Conservation (phyloP, 2,797 vertebrate genomes). For the Sebastes reedi region DNA sequence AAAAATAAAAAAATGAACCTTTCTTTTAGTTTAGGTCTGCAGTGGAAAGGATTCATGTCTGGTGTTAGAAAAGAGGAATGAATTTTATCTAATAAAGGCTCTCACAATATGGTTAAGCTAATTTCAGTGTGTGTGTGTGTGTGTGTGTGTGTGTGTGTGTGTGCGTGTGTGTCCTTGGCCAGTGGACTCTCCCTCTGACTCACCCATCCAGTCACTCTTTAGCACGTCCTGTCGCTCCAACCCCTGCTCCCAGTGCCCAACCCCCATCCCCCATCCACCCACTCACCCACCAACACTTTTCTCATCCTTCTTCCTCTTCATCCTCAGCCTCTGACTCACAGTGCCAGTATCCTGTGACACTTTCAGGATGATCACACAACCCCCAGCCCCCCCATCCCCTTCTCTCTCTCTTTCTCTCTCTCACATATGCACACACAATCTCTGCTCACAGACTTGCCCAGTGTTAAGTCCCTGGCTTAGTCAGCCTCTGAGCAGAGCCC, state of each 20-base stretch:
- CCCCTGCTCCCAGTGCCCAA: background rate
- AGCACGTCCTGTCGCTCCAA: constrained; percentile 20
- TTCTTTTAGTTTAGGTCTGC: background rate
- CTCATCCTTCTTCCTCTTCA: constrained; percentile 39
- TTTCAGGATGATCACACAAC: constrained; percentile 64
- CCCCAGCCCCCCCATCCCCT: background rate
- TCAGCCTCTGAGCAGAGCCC: constrained; percentile 69
- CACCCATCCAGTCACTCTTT: constrained; percentile 61
- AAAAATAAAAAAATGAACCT: background rate
- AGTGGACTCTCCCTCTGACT: constrained; percentile 72
- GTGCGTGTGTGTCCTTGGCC: constrained; percentile 7
- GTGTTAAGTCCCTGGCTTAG: constrained; percentile 71
- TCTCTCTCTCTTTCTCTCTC: background rate
- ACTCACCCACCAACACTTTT: constrained; percentile 22
- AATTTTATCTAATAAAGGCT: background rate
- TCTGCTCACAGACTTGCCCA: constrained; percentile 34
- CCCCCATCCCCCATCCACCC: constrained; percentile 12
- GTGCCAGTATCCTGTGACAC: constrained; percentile 77
- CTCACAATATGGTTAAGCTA: background rate
- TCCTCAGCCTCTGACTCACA: constrained; percentile 78
- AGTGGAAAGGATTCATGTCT: background rate
- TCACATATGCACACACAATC: constrained; percentile 19
- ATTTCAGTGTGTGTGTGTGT: background rate
- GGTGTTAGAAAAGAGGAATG: background rate
- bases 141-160: constrained; percentile 20